A percentile compares a stretch with the other conserved stretches of the same genome.
Conservation (phyloP, 2,113 vertebrate species). For the Notothenia rossii region DNA sequence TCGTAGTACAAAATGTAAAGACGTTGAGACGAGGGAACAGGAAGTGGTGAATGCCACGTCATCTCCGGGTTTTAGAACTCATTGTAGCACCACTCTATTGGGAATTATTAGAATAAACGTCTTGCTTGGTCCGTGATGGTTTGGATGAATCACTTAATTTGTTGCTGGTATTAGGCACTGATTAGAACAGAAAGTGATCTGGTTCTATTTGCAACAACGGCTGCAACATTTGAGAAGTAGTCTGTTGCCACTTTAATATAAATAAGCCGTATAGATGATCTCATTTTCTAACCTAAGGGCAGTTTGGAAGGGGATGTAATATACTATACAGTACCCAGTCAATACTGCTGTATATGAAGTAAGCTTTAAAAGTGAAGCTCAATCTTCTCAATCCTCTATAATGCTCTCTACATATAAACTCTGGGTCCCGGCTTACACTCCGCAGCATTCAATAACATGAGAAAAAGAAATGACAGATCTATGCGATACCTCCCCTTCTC, state of each 20-base stretch:
- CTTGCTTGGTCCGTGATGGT: too few species aligned
- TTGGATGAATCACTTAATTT: too few species aligned
- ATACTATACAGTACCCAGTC: constrained; percentile 7
- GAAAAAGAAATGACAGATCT: constrained; percentile 46
- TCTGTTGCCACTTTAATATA: constrained; percentile 6
- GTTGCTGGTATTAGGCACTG: too few species aligned
- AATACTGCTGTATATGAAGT: background rate
- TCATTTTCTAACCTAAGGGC: background rate
- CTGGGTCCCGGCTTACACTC: constrained; percentile 30
- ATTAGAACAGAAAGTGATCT: too few species aligned
- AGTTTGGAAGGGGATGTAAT: constrained; percentile 1
- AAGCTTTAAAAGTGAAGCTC: constrained; percentile 26
- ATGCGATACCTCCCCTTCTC: constrained; percentile 21
- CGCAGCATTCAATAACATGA: constrained; percentile 61
- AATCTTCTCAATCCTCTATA: constrained; percentile 30
- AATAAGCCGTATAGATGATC: background rate
- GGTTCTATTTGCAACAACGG: too few species aligned
- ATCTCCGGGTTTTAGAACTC: too few species aligned
- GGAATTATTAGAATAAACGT: too few species aligned
- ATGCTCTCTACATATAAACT: constrained; percentile 29
- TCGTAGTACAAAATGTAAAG: too few species aligned
- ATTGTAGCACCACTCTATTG: too few species aligned
- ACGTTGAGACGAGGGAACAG: too few species aligned
- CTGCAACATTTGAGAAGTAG: too few species aligned
- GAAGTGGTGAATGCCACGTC: too few species aligned